Conservation (phyloP, 64 coral and sea anemone species). For the Montipora foliosa region DNA sequence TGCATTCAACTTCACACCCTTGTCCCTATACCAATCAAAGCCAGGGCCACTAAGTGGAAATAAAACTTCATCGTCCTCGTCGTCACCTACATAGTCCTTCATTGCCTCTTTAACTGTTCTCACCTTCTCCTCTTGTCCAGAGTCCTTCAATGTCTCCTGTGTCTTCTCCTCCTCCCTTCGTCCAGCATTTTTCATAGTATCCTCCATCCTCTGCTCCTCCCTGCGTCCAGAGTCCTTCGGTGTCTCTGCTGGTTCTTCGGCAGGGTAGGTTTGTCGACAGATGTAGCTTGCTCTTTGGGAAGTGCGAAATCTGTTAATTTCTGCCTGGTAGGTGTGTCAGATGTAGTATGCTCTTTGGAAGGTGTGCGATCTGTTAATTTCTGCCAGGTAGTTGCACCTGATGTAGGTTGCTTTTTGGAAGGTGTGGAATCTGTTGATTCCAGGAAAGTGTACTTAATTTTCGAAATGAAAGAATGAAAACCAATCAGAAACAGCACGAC, state of each 20-base stretch:
- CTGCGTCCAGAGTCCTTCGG: neutral
- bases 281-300: neutral
- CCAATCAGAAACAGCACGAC: too few relatives aligned
- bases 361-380: neutral
- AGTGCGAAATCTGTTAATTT: neutral
- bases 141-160: neutral
- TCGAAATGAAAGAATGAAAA: too few relatives aligned
- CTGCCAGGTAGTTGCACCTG: neutral
- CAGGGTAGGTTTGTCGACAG: too few relatives aligned
- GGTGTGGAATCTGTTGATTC: neutral
- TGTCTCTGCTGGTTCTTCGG: neutral
- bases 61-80: neutral
- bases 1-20: conserved; percentile 17
- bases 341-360: neutral
- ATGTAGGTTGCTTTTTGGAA: neutral
- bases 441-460: too few relatives aligned
- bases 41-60: conserved; percentile 54
- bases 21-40: conserved; percentile 53
- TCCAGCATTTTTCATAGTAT: neutral
- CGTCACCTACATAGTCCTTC: neutral
- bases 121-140: neutral
- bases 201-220: neutral
- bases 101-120: neutral
- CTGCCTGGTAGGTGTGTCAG: neutral
- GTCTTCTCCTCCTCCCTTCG: neutral